Evolutionary conservation across 2,113 vertebrate species (phyloP), one percentile per base, ranked within the genome.

Genomic region (Pungitius pungitius): DNA sequence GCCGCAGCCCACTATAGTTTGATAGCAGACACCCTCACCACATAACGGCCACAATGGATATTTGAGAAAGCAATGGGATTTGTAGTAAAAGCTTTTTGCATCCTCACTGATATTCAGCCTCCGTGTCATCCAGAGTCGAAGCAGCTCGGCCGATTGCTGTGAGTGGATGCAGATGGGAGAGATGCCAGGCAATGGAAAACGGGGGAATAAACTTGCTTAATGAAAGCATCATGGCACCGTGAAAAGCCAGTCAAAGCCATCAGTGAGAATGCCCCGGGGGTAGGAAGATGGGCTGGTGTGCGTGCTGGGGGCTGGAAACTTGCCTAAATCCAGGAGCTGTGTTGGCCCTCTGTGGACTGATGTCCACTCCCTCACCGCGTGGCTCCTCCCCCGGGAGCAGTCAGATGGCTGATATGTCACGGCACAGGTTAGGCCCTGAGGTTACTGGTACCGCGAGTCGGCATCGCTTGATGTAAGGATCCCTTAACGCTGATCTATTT

Each of bases 211-310:
- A 92, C 87, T 80, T 78, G 86, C 80, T 81, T 93, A 93, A 94
- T 94, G 92, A 93, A 93, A 93, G 82, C 91, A 93, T 86, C 81
- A 91, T 93, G 92, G 85, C 85, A 84, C 86, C 88, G 86, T 77
- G 78, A 90, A 91, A 90, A 90, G 84, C 75, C 87, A 82, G 80
- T 84, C 73, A 82, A 87, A 88, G 89, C 87, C 86, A 88, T 92
- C 82, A 90, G 86, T 89, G 89, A 88, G 90, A 87, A 88, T 81
- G 78, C 84, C 89, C 90, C 61, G 51, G 67, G 89, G 91, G 87
- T 92, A 92, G 92, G 91, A 94, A 91, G 92, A 93, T 93, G 92
- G 88, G 87, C 88, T 91, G 89, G 88, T 90, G 85, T 92, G 91
- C 90, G 81, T 90, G 92, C 91, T 91, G 88, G 84, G 80, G 85